A percentile compares a stretch with the other conserved stretches of the same genome.
Conservation (phyloP, 35 echinoderm and acorn worm species). For the Hemicentrotus pulcherrimus region DNA sequence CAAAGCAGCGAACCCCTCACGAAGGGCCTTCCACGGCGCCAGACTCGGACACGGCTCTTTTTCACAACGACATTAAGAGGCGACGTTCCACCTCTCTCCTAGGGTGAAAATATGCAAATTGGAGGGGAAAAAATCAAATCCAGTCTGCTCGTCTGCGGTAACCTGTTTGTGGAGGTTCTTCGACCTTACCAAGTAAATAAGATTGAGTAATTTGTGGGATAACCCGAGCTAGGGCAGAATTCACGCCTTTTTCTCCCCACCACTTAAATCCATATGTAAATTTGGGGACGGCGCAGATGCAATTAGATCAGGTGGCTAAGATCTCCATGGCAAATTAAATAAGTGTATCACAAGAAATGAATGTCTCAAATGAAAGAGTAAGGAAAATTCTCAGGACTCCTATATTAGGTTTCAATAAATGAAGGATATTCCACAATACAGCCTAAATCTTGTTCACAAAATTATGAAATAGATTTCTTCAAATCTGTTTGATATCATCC, state of each 20-base stretch:
- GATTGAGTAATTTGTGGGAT: background rate
- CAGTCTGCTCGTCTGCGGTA: background rate
- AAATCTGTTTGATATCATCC: background rate
- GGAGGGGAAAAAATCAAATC: background rate
- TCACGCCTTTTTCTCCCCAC: background rate
- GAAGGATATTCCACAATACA: background rate
- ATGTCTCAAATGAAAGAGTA: background rate
- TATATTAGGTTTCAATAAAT: background rate
- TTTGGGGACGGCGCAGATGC: background rate
- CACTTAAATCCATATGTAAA: constrained; percentile 11
- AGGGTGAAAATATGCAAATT: constrained; percentile 35
- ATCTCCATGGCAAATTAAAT: background rate
- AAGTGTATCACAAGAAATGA: background rate
- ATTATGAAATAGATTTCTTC: background rate
- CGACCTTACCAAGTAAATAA: background rate
- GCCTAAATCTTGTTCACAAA: background rate
- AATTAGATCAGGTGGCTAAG: background rate
- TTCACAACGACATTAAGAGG: background rate
- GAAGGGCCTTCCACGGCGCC: constrained; percentile 5
- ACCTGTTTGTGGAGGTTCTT: background rate
- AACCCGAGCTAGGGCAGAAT: background rate
- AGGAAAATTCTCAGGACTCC: background rate
- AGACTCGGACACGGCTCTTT: background rate
- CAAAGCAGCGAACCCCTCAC: background rate
- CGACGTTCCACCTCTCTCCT: constrained; percentile 5